Evolutionary conservation across 53 echinoderm and acorn worm genomes (phyloP).

Genomic region (Actinopyga echinites): DNA sequence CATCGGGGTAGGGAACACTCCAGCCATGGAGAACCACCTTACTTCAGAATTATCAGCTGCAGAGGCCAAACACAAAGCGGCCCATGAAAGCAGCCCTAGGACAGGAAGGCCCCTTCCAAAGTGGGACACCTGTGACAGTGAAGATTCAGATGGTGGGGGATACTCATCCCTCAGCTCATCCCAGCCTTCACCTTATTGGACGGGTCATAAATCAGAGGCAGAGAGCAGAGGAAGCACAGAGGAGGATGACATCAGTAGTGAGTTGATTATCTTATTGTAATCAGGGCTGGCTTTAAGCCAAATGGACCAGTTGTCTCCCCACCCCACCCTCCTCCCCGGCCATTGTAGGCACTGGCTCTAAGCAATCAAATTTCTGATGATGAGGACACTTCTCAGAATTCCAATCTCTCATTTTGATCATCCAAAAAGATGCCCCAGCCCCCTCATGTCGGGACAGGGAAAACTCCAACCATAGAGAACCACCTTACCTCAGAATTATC

Average conservation of each 20-base stretch:
- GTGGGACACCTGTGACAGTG: constrained; percentile 50
- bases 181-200: constrained; percentile 35
- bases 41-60: neutral
- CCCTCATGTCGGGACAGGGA: neutral
- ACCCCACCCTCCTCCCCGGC: too few species aligned
- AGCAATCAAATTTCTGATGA: too few species aligned
- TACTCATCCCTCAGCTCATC: constrained; percentile 24
- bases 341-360: too few species aligned
- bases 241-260: constrained; percentile 28
- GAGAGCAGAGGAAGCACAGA: neutral
- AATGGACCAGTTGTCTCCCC: too few species aligned
- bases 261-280: neutral
- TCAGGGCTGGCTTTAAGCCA: too few species aligned
- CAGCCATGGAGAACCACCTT: neutral
- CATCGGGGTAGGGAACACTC: too few species aligned
- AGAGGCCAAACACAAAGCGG: constrained; percentile 31
- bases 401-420: constrained; percentile 38
- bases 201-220: constrained; percentile 11
- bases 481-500: neutral
- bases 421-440: constrained; percentile 29
- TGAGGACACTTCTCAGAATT: constrained; percentile 51
- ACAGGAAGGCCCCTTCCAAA: constrained; percentile 22
- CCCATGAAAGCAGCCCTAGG: constrained; percentile 36
- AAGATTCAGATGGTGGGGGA: constrained; percentile 37
- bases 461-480: neutral